Base-by-base conservation (phyloP, 2,113 vertebrate genomes). In the Pogonocichla stellata region DNA sequence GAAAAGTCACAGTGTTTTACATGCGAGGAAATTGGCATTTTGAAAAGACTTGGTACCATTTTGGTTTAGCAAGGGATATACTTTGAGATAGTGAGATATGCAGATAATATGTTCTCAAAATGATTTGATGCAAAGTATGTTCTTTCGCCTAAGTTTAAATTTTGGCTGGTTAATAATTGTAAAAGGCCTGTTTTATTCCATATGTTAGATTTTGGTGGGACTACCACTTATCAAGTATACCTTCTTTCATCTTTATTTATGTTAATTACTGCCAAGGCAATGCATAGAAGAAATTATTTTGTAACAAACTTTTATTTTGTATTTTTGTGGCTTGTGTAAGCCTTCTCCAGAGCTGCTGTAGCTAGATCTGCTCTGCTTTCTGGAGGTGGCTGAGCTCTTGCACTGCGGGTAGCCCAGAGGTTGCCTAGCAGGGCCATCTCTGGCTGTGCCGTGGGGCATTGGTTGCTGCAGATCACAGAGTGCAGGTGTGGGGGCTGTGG, bases 71-170 rank as follows among this genome's bases (percentile, higher is more conserved):
- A 0, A 54, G 19, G 15, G 22, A 38, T 43, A 14, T 31, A 14
- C 33, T 54, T 72, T 28, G 31, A 67, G 43, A 42, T 90, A 50
- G 69, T 80, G 77, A 93, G 80, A 77, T 45, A 33, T 74, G 71
- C 48, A 90, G 60, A 57, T 95, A 87, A 86, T 93, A 74, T 51
- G 80, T 95, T 87, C 88, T 85, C 66, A 88, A 94, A 94, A 80
- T 96, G 53, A 93, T 80, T 69, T 90, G 79, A 90, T 67, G 81
- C 84, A 94, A 93, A 91, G 88, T 90, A 61, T 72, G 29, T 80
- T 87, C 75, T 92, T 96, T 93, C 93, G 86, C 82, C 50, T 31
- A 57, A 93, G 75, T 86, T 95, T 91, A 95, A 85, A 70, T 90
- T 96, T 86, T 92, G 40, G 60, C 8, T 25, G 58, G 36, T 88